These are phyloP conservation scores for Eciton burchellii DNA, from an alignment of 1,140 invertebrate genomes.

Conservation along the genomic window DNA sequence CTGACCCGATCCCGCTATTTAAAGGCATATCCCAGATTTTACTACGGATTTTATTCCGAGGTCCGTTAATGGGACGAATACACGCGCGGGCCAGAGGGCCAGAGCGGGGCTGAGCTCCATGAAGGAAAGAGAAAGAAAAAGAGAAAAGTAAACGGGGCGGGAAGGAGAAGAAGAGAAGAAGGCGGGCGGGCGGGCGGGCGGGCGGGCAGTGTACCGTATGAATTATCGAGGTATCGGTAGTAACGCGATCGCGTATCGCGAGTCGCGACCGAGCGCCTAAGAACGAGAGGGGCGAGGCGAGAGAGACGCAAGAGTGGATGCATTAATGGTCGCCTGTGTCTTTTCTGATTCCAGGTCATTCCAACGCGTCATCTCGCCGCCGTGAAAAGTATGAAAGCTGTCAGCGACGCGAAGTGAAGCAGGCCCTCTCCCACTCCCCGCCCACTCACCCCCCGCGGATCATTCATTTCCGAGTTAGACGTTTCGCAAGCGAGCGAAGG, in stretches of 20 bases:
- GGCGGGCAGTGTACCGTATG: not conserved
- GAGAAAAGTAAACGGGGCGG: slow-evolving; percentile 14
- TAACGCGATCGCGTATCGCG: slow-evolving; percentile 27
- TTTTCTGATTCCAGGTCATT: slow-evolving; percentile 52
- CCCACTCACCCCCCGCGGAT: not conserved
- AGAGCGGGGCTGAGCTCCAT: not conserved
- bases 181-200: no score
- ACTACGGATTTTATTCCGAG: slow-evolving; percentile 74
- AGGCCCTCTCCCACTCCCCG: slow-evolving; percentile 20
- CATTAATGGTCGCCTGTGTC: slow-evolving; percentile 14
- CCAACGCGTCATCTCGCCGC: not conserved
- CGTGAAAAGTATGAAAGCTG: slow-evolving; percentile 47
- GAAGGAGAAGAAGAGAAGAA: not conserved
- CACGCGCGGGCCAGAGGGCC: slow-evolving; percentile 9
- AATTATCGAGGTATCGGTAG: slow-evolving; percentile 55
- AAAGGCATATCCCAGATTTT: slow-evolving; percentile 74
- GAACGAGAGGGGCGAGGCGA: slow-evolving; percentile 32
- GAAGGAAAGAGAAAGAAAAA: slow-evolving; percentile 50
- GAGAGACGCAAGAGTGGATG: no score
- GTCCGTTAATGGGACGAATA: slow-evolving; percentile 51
- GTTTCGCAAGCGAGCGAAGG: slow-evolving; percentile 33
- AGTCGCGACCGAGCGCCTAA: slow-evolving; percentile 50
- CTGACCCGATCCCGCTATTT: slow-evolving; percentile 76
- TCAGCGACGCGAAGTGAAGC: slow-evolving; percentile 40
- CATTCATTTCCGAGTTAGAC: slow-evolving; percentile 34